These are phyloP conservation scores for Hemithea aestivaria DNA, from an alignment of 2,888 invertebrate genomes.

Conservation along the genomic window DNA sequence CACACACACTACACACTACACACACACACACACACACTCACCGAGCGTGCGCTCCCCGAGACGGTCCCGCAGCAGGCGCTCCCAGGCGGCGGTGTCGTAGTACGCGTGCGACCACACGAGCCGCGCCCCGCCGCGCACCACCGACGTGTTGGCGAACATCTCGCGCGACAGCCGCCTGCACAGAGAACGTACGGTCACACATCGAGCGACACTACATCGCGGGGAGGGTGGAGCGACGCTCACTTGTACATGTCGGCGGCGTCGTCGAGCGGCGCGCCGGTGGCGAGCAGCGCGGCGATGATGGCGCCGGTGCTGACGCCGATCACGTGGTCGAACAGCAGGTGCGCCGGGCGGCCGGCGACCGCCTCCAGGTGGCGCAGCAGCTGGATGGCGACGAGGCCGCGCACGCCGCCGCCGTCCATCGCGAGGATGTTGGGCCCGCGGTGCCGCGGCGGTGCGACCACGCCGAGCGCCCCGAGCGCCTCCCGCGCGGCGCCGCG, in stretches of 20 bases:
- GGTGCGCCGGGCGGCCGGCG: slow-evolving; percentile 82
- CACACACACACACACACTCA: slow-evolving; percentile 67
- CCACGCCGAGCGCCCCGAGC: slow-evolving; percentile 80
- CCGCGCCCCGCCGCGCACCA: slow-evolving; percentile 83
- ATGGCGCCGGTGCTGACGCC: slow-evolving; percentile 93
- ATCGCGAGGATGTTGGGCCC: slow-evolving; percentile 88
- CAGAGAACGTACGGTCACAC: slow-evolving; percentile 60
- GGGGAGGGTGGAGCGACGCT: background rate
- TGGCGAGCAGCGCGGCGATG: slow-evolving; percentile 83
- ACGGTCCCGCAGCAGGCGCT: slow-evolving; percentile 83
- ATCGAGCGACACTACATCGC: too few species aligned
- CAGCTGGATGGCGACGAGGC: slow-evolving; percentile 91
- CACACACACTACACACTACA: too few species aligned
- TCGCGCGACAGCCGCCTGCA: slow-evolving; percentile 62
- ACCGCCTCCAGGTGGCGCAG: slow-evolving; percentile 86
- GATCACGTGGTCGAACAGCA: slow-evolving; percentile 92
- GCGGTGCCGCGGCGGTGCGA: slow-evolving; percentile 84
- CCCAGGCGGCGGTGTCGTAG: slow-evolving; percentile 92
- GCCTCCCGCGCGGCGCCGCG: slow-evolving; percentile 66
- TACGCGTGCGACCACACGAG: slow-evolving; percentile 92
- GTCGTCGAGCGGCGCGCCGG: background rate
- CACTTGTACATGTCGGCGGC: slow-evolving; percentile 1
- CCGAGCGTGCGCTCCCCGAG: slow-evolving; percentile 81
- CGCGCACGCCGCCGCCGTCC: slow-evolving; percentile 94
- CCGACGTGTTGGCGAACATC: slow-evolving; percentile 69